A percentile compares a stretch with the other conserved stretches of the same genome.
Evolutionary conservation across 2,888 invertebrate genomes (phyloP).

Genomic region (Eumerus sabulonum): DNA sequence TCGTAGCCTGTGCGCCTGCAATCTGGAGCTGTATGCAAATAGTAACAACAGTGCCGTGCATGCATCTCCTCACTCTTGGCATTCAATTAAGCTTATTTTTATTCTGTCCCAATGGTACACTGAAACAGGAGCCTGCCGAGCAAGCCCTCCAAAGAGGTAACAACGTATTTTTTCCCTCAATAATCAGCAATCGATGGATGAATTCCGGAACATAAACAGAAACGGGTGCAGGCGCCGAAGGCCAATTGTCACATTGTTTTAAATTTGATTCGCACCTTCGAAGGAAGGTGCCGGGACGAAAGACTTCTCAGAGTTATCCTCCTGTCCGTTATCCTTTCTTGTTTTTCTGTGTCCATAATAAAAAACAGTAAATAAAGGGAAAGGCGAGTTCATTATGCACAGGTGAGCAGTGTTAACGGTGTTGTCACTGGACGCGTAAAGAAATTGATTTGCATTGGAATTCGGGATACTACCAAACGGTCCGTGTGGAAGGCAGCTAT

Average conservation of each 20-base stretch:
- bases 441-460: neutral
- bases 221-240: neutral
- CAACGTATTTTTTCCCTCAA: slow-evolving; percentile 44
- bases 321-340: slow-evolving; percentile 17
- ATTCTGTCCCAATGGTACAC: slow-evolving; percentile 44
- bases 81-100: slow-evolving; percentile 65
- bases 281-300: slow-evolving; percentile 2
- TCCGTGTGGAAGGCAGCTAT: too few relatives aligned
- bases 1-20: neutral
- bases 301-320: slow-evolving; percentile 20
- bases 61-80: slow-evolving; percentile 62
- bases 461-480: neutral
- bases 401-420: neutral
- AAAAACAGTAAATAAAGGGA: too few relatives aligned
- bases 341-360: slow-evolving; percentile 12
- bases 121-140: slow-evolving; percentile 49
- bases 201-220: neutral
- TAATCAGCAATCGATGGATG: slow-evolving; percentile 24
- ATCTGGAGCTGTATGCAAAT: too few relatives aligned
- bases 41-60: too few relatives aligned
- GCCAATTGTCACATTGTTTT: slow-evolving; percentile 58
- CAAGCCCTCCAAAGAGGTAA: slow-evolving; percentile 50
- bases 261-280: slow-evolving; percentile 43
- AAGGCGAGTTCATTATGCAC: too few relatives aligned
- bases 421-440: neutral